Conservation (phyloP, 1,140 invertebrate species). For the Venturia canescens region DNA sequence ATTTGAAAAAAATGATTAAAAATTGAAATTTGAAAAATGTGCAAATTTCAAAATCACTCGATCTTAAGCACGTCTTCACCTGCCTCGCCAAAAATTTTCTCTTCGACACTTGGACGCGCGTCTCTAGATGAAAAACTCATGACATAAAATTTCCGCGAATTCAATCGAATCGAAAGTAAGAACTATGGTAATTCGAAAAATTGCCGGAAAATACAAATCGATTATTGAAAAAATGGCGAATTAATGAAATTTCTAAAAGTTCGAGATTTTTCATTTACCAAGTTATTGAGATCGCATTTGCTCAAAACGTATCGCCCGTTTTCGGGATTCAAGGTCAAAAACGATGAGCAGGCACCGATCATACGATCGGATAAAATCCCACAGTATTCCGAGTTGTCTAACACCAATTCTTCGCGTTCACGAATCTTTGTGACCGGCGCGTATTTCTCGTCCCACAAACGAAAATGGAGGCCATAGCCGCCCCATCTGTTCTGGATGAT, state of each 20-base stretch:
- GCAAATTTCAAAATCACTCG: too few species aligned
- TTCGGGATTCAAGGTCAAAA: constrained; percentile 56
- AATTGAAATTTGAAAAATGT: too few species aligned
- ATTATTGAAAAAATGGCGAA: background rate
- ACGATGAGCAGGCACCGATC: constrained; percentile 58
- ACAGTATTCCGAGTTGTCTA: constrained; percentile 52
- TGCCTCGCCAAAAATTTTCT: too few species aligned
- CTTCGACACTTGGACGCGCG: too few species aligned
- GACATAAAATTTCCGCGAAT: too few species aligned
- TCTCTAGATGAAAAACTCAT: too few species aligned
- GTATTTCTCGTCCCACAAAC: constrained; percentile 60
- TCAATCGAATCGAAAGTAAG: too few species aligned
- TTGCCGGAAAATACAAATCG: too few species aligned
- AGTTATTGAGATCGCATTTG: constrained; percentile 62
- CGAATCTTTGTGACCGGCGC: constrained; percentile 56
- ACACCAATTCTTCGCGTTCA: constrained; percentile 27
- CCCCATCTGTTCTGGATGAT: constrained; percentile 58
- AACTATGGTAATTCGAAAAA: background rate
- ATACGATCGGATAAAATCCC: constrained; percentile 61
- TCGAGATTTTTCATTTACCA: constrained; percentile 60
- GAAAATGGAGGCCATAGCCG: constrained; percentile 53
- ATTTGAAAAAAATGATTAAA: background rate
- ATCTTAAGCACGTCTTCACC: too few species aligned
- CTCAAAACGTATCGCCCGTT: constrained; percentile 56
- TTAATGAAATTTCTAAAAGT: background rate